A percentile compares a stretch with the other conserved stretches of the same genome.
phyloP scores from a whole-genome alignment of 2,888 invertebrate genomes.

The Metacarcinus magister region DNA sequence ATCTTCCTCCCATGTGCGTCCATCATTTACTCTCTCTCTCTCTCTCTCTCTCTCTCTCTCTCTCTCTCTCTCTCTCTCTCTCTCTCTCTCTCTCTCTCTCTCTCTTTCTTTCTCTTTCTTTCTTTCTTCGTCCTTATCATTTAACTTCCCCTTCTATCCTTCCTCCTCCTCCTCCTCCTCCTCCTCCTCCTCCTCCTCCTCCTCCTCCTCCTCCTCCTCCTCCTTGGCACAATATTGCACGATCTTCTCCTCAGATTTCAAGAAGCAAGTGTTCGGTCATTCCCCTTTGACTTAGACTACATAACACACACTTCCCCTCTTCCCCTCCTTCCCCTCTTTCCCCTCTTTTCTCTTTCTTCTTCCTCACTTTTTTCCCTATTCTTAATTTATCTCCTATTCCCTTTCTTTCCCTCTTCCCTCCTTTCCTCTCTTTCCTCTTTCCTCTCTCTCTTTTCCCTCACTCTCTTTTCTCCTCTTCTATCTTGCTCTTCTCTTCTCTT shows the following conservation, averaged over 20 bases:
- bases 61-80: constrained; percentile 51
- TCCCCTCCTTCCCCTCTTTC: not conserved
- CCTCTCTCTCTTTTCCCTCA: too few relatives aligned
- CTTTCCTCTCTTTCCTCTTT: not conserved
- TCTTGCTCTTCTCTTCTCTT: too few relatives aligned
- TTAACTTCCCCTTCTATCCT: too few relatives aligned
- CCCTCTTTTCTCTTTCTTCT: not conserved
- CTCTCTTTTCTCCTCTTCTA: too few relatives aligned
- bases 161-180: not conserved
- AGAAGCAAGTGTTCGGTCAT: not conserved
- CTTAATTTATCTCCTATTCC: too few relatives aligned
- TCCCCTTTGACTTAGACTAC: too few relatives aligned
- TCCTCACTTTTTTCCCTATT: too few relatives aligned
- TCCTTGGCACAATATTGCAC: constrained; percentile 18
- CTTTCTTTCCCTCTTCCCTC: not conserved
- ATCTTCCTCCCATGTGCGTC: not conserved
- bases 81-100: constrained; percentile 55
- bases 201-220: constrained; percentile 55
- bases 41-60: constrained; percentile 44
- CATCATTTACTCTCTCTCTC: not conserved
- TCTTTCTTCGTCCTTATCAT: not conserved
- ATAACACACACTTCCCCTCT: too few relatives aligned
- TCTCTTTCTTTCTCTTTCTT: not conserved
- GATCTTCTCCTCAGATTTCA: not conserved
- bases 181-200: constrained; percentile 52